Conservation (phyloP, 2,113 vertebrate genomes). For the Perca flavescens region DNA sequence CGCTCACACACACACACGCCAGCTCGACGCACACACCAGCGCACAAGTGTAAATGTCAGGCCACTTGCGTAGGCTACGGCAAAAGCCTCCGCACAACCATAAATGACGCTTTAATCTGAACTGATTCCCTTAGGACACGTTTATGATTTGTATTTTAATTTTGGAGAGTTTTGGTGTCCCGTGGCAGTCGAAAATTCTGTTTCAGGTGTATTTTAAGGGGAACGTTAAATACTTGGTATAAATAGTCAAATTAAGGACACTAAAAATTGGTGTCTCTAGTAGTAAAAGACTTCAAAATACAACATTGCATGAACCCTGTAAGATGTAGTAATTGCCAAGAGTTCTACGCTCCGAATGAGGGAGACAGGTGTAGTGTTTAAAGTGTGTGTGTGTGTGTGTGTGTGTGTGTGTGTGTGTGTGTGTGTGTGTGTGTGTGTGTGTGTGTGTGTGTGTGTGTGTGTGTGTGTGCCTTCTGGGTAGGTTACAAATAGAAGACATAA, state of each 20-base stretch:
- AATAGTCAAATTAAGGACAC: background rate
- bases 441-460: background rate
- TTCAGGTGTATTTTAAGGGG: background rate
- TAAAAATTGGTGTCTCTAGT: background rate
- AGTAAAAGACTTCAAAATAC: background rate
- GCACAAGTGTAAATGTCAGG: too few relatives aligned
- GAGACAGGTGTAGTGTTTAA: constrained; percentile 52
- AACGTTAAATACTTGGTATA: background rate
- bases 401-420: background rate
- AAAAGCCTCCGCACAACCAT: too few relatives aligned
- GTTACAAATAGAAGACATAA: constrained; percentile 54
- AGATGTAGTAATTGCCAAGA: constrained; percentile 15
- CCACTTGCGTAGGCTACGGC: too few relatives aligned
- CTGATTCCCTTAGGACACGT: background rate
- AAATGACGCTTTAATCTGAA: background rate
- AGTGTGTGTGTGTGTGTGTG: constrained; percentile 19
- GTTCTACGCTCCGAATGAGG: background rate
- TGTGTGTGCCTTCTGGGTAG: constrained; percentile 63
- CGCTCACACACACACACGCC: too few relatives aligned
- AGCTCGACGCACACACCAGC: too few relatives aligned
- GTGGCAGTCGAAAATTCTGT: background rate
- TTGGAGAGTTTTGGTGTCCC: background rate
- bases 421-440: constrained; percentile 1
- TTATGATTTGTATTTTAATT: background rate
- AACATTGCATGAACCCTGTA: background rate